A percentile compares a stretch with the other conserved stretches of the same genome.
These are phyloP conservation scores for Cyprinodon brontotheroides DNA, from an alignment of 2,113 vertebrate species.

Conservation along the genomic window DNA sequence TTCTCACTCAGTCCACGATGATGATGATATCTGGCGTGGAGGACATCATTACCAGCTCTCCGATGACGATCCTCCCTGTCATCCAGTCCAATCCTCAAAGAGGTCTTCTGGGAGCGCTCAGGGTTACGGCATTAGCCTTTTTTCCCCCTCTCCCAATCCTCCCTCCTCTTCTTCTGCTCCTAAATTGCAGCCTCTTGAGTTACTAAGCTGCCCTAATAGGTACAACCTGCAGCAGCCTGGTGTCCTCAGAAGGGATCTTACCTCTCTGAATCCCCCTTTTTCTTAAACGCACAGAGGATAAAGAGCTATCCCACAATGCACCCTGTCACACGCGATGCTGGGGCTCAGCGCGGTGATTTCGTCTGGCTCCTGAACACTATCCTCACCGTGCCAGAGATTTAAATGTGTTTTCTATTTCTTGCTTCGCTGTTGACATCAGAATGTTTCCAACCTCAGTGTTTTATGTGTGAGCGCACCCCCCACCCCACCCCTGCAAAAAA, in stretches of 20 bases:
- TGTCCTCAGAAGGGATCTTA: slow-evolving; percentile 65
- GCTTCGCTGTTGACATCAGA: slow-evolving; percentile 82
- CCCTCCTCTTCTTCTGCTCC: slow-evolving; percentile 34
- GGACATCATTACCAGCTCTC: slow-evolving; percentile 65
- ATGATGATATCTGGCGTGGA: slow-evolving; percentile 62
- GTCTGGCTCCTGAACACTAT: slow-evolving; percentile 78
- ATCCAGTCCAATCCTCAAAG: slow-evolving; percentile 72
- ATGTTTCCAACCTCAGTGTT: slow-evolving; percentile 83
- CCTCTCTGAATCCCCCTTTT: slow-evolving; percentile 59
- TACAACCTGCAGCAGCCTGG: slow-evolving; percentile 79
- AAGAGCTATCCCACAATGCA: slow-evolving; percentile 75
- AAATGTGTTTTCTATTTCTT: slow-evolving; percentile 88
- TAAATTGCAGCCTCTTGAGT: slow-evolving; percentile 82
- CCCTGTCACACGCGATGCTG: slow-evolving; percentile 73
- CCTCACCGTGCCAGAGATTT: slow-evolving; percentile 73
- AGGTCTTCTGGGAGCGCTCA: slow-evolving; percentile 69
- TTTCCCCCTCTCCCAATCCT: slow-evolving; percentile 50
- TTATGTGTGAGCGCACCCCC: slow-evolving; percentile 43
- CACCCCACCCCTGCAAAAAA: background rate
- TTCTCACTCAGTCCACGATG: slow-evolving; percentile 47
- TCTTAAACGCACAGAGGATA: slow-evolving; percentile 60
- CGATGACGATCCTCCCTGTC: slow-evolving; percentile 66
- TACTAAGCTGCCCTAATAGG: slow-evolving; percentile 84
- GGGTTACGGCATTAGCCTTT: slow-evolving; percentile 71
- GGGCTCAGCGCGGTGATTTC: slow-evolving; percentile 70